Base-by-base conservation (phyloP, 1,140 invertebrate genomes). In the Antheraea pernyi region DNA sequence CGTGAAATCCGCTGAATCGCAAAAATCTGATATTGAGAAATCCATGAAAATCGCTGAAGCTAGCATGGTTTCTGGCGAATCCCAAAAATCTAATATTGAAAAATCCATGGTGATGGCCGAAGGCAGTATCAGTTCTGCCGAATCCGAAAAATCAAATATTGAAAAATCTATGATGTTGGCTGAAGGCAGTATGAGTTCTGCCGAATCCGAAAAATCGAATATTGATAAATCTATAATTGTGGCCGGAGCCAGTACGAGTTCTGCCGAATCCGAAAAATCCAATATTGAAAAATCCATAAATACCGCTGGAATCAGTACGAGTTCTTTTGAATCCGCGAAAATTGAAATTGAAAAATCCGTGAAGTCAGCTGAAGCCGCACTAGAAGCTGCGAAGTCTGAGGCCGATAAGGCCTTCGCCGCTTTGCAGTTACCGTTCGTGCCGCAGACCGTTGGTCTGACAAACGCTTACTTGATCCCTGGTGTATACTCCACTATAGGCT, bases 211-310 rank as follows among this genome's bases (percentile, higher is more conserved):
- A 3, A 68, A 77, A 66, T 66, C 72, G 36, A 74, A 71, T 18
- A 74, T 68, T 19, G 73, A 70, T 3, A 71, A 68, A 37, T 53
- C 68, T 9, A 74, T 75, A 0, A 82, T 80, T 65, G 62, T 73
- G 7, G 77, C 72, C 22, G 79, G 81, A 19, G 60, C 63, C 0
- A 16, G 46, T 53, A 53, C 6, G 16, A 53, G 13, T 53, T 53
- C 46, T 53, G 46, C 22, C 13, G 53, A 68, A 70, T 7, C 63
- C 16, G 46, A 48, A 3, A 68, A 77, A 66, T 64, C 71, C 42
- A 73, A 73, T 19, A 72, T 66, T 19, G 73, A 70, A 3, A 71
- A 68, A 30, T 53, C 68, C 7, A 75, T 77, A 2, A 80, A 83
- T 60, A 67, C 72, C 16, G 77, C 74, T 36, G 79, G 81, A 19